These are phyloP conservation scores for Drosophila mettleri DNA, from an alignment of 2,888 invertebrate genomes.

Conservation along the genomic window DNA sequence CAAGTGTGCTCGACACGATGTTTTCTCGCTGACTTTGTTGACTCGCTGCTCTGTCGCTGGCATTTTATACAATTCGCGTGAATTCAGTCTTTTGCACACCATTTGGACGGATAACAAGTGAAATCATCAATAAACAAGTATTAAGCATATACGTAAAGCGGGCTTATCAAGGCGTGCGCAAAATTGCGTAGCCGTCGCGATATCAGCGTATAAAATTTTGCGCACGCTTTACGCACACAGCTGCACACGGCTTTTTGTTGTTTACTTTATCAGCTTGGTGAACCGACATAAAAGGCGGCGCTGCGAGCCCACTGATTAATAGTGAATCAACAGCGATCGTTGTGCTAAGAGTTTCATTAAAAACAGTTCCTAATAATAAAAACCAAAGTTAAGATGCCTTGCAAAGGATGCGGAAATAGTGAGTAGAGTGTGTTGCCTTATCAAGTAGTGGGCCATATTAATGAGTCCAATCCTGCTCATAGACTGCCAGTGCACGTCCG, in stretches of 20 bases:
- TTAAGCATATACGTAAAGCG: not conserved
- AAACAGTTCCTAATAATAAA: conserved; percentile 1
- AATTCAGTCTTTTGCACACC: conserved; percentile 59
- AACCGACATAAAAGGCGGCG: conserved; percentile 38
- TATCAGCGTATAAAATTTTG: conserved; percentile 30
- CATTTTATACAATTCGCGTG: conserved; percentile 52
- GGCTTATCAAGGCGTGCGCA: conserved; percentile 52
- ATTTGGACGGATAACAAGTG: not conserved
- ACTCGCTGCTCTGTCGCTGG: not conserved
- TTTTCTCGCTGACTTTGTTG: conserved; percentile 15
- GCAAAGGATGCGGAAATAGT: conserved; percentile 78
- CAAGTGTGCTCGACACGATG: conserved; percentile 1
- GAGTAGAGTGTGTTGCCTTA: conserved; percentile 34
- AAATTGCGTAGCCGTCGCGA: conserved; percentile 33
- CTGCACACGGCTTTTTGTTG: conserved; percentile 55
- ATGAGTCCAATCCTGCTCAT: conserved; percentile 7
- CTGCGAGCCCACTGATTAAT: not conserved
- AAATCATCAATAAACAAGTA: conserved; percentile 10
- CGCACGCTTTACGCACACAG: conserved; percentile 37
- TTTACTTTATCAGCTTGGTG: conserved; percentile 45
- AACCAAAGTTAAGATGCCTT: conserved; percentile 63
- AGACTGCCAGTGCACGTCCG: conserved; percentile 78
- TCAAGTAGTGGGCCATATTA: conserved; percentile 2
- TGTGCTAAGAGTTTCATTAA: not conserved
- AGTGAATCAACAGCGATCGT: conserved; percentile 22